Evolutionary conservation across 2,113 vertebrate genomes (phyloP).

Genomic region (Myiopsitta monachus): DNA sequence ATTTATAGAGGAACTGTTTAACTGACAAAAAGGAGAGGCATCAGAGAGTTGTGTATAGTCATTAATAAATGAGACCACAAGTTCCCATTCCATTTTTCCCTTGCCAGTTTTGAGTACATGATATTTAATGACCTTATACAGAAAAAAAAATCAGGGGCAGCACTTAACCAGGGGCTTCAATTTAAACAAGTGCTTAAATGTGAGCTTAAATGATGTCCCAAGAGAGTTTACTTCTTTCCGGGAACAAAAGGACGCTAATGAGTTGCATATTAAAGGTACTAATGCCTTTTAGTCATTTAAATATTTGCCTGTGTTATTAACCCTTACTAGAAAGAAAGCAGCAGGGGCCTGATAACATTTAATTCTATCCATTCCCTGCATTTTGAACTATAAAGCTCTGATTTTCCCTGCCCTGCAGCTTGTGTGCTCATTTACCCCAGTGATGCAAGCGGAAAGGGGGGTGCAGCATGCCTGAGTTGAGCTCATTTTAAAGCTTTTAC

Average conservation of each 20-base stretch:
- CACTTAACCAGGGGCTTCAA: neutral
- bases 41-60: neutral
- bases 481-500: constrained; percentile 27
- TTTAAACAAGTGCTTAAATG: constrained; percentile 12
- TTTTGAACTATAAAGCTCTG: neutral
- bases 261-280: neutral
- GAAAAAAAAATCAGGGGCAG: neutral
- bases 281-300: neutral
- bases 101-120: neutral
- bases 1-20: constrained; percentile 5
- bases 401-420: neutral
- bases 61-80: constrained; percentile 11
- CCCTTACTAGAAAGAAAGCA: neutral
- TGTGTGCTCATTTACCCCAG: neutral
- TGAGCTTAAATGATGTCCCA: neutral
- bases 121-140: constrained; percentile 15
- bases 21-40: neutral
- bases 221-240: neutral
- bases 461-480: constrained; percentile 8
- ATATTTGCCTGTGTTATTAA: constrained; percentile 12
- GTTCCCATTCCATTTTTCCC: neutral
- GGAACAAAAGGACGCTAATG: neutral
- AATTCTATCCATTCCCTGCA: neutral
- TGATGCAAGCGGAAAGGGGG: neutral
- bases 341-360: neutral